Base-by-base conservation (phyloP, 2,113 vertebrate species). In the Gracilinanus agilis region DNA sequence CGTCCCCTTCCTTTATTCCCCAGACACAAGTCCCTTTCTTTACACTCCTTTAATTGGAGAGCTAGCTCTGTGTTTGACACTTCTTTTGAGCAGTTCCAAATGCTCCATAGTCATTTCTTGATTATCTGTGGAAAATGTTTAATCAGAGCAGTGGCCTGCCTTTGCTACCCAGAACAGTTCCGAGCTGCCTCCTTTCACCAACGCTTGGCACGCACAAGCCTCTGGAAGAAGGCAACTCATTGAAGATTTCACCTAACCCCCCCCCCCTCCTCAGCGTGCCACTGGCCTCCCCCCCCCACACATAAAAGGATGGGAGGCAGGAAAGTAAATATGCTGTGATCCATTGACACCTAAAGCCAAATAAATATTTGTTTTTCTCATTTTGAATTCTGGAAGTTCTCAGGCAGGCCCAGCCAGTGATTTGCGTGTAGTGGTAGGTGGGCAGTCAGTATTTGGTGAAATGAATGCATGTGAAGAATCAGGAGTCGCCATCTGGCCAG, bases 11-110 rank as follows among this genome's bases (percentile, higher is more conserved):
- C 53, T 96, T 94, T 89, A 90, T 88, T 92, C 44, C 54, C 54
- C 11, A 94, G 95, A 75, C 53, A 40, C 88, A 95, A 92, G 34
- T 94, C 24, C 53, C 21, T 90, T 94, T 93, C 90, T 96, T 40
- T 92, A 21, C 75, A 3, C n/a, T 54, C 13, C 53, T 94, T 9
- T 90, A 55, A 55, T 55, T 55, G n/a, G 90, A 91, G 23, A 44
- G 90, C 53, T 40, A 54, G 24, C 90, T 91, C 29, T 44, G 49
- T 8, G 54, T 91, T 54, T 40, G 54, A 83, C 54, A 10, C 54
- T 27, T 92, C 93, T 95, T 96, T 89, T 67, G 9, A 61, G 92
- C 29, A 34, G 49, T 75, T 96, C 40, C 6, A 94, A 95, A 93
- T 34, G 90, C 91, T 56, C 54, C 53, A 4, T 55, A 44, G 25